Conservation (phyloP, 2,797 vertebrate species). For the Ctenopoma multispine region DNA sequence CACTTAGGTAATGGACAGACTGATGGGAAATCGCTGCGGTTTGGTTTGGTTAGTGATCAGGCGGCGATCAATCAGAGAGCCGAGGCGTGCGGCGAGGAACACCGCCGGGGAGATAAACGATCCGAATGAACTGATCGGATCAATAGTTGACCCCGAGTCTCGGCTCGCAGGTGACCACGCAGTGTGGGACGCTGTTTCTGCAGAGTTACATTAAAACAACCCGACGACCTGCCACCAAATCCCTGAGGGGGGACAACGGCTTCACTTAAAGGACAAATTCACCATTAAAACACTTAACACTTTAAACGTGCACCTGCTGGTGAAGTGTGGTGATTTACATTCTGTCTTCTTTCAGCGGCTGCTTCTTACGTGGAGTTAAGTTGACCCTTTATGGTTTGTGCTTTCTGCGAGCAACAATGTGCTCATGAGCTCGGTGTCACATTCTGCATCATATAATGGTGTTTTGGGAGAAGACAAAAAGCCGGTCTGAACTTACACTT, state of each 20-base stretch:
- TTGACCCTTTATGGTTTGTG: no score
- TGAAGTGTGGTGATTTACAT: background rate
- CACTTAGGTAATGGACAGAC: slow-evolving; percentile 43
- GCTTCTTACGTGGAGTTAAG: no score
- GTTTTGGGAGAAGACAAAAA: no score
- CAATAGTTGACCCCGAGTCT: slow-evolving; percentile 48
- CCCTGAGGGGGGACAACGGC: slow-evolving; percentile 3
- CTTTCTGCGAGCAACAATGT: no score
- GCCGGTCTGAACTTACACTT: no score
- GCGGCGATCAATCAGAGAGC: slow-evolving; percentile 38
- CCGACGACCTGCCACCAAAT: slow-evolving; percentile 11
- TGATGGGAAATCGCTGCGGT: slow-evolving; percentile 42
- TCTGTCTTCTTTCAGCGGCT: background rate
- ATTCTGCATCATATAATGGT: no score
- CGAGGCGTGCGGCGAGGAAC: background rate
- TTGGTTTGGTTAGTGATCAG: slow-evolving; percentile 46
- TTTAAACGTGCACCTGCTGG: background rate
- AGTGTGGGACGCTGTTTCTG: background rate
- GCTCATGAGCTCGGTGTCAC: no score
- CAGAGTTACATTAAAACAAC: background rate
- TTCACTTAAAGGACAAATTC: slow-evolving; percentile 34
- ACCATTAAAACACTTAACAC: slow-evolving; percentile 13
- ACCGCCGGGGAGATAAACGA: slow-evolving; percentile 41
- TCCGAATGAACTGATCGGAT: slow-evolving; percentile 46
- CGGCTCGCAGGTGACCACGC: background rate